Evolutionary conservation across 2,888 invertebrate species (phyloP).

Genomic region (Electrophaes corylata): DNA sequence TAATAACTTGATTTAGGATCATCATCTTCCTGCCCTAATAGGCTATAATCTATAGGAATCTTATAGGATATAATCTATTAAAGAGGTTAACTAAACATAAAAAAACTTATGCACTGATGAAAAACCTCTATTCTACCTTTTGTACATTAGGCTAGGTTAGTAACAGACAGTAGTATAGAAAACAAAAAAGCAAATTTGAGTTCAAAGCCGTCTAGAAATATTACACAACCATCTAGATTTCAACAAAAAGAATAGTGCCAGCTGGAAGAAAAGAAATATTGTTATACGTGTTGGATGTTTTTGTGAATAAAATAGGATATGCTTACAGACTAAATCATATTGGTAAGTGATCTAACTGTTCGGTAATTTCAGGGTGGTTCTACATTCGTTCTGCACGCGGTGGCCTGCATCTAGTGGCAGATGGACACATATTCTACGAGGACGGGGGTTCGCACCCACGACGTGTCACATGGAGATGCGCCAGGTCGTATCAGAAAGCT

Average conservation of each 20-base stretch:
- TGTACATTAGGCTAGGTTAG: slow-evolving; percentile 1
- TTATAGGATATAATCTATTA: too few species aligned
- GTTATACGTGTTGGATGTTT: neutral
- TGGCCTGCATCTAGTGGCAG: slow-evolving; percentile 75
- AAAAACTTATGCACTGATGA: neutral
- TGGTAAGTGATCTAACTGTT: slow-evolving; percentile 43
- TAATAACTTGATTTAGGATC: too few species aligned
- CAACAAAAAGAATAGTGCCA: slow-evolving; percentile 42
- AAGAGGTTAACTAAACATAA: neutral
- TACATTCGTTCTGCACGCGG: slow-evolving; percentile 80
- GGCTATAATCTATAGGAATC: too few species aligned
- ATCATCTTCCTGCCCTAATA: too few species aligned
- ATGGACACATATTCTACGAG: slow-evolving; percentile 80
- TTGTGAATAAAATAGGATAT: slow-evolving; percentile 1
- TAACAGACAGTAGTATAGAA: too few species aligned
- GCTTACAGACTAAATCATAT: neutral
- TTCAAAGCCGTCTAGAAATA: slow-evolving; percentile 65
- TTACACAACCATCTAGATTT: slow-evolving; percentile 62
- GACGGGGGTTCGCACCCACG: slow-evolving; percentile 79
- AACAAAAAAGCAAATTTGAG: slow-evolving; percentile 28
- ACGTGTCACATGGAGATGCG: slow-evolving; percentile 79
- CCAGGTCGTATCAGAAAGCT: slow-evolving; percentile 78
- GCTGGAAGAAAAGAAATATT: slow-evolving; percentile 15
- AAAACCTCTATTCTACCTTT: slow-evolving; percentile 11
- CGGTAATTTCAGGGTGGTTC: slow-evolving; percentile 75